A percentile compares a stretch with the other conserved stretches of the same genome.
phyloP scores from a whole-genome alignment of 2,113 vertebrate genomes.

The Rhynchomys soricoides region DNA sequence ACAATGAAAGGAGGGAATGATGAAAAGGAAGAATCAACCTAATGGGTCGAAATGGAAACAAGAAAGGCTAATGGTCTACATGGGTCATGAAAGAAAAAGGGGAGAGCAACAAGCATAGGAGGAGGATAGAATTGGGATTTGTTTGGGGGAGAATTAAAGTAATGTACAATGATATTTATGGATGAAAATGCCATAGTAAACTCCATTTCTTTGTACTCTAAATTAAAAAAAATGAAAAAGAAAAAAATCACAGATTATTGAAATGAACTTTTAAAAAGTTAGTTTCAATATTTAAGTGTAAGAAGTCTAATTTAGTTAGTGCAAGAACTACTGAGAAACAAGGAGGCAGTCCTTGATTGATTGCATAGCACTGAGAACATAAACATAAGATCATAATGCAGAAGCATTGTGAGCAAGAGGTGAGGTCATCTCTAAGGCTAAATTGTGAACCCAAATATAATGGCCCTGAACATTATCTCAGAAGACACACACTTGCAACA shows the following conservation, averaged over 20 bases:
- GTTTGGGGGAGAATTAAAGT: neutral
- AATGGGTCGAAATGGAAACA: neutral
- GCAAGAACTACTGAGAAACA: constrained; percentile 21
- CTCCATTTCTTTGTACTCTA: neutral
- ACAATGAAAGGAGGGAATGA: neutral
- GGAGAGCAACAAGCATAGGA: neutral
- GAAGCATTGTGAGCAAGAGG: neutral
- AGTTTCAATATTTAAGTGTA: neutral
- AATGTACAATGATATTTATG: neutral
- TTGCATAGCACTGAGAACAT: constrained; percentile 60
- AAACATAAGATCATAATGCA: constrained; percentile 53
- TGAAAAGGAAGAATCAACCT: neutral
- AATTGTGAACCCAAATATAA: constrained; percentile 64
- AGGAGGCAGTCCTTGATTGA: constrained; percentile 56
- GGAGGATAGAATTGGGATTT: neutral
- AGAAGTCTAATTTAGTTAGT: constrained; percentile 60
- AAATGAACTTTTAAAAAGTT: neutral
- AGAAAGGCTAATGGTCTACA: neutral
- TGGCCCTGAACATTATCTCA: neutral
- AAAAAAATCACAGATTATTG: neutral
- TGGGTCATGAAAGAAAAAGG: neutral
- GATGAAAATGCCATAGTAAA: neutral
- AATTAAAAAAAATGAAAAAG: neutral
- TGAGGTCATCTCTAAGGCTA: neutral
- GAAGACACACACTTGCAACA: neutral